Base-by-base conservation (phyloP, 2,797 vertebrate genomes). In the Myoxocephalus aenaeus region DNA sequence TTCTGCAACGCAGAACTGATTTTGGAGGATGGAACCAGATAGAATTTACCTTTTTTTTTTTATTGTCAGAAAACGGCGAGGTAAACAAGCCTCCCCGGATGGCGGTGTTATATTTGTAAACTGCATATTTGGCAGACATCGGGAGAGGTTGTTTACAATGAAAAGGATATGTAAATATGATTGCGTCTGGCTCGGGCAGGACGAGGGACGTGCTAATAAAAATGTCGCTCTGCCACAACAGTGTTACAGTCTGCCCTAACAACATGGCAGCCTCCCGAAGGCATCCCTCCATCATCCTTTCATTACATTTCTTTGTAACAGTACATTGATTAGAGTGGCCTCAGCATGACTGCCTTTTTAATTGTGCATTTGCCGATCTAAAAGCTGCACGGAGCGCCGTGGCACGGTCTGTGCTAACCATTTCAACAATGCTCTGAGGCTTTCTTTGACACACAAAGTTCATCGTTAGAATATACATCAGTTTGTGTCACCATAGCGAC, bases 401-500 rank as follows among this genome's bases (percentile, higher is more conserved):
- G 74, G 70, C 75, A 61, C 79, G 79, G 87, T 88, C 87, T 80
- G 85, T 66, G 50, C 83, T 71, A 91, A 88, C 90, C 90, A 83
- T 89, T 92, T 86, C 89, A 87, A 80, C 83, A 75, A 82, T 65
- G 89, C 93, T 90, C 87, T 46, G 74, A 93, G 92, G 91, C 91
- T 82, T 87, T 84, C 80, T 77, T 48, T 85, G 85, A 94, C 90
- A 92, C 87, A 79, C 87, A 90, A 92, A 90, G 89, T 92, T 91
- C 91, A 90, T 89, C 81, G 87, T 87, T 88, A 79, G 92, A 94
- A 93, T 94, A 93, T 94, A 94, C 92, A 95, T 92, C 89, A 91
- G 89, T 85, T 92, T 80, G 84, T 89, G 89, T 92, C 93, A 84
- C 89, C 93, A 93, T 93, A 86, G 92, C 91, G 92, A 94, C 92